Base-by-base conservation (phyloP, 2,113 vertebrate species). In the Takifugu bimaculatus region DNA sequence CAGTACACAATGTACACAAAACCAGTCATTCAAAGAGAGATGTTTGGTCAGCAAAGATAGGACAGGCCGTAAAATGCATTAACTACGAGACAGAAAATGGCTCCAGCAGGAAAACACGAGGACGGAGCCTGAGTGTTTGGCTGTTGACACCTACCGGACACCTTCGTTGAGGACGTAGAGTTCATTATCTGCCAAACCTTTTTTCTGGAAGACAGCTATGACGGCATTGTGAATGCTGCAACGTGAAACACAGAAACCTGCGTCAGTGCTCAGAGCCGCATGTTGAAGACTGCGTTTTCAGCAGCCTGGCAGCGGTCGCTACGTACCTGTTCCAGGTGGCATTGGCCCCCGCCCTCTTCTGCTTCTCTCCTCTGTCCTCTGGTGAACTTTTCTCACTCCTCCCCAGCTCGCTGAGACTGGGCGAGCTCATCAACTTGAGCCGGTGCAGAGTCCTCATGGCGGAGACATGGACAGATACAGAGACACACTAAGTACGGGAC, bases 161-260 rank as follows among this genome's bases (percentile, higher is more conserved):
- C 90, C 94, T 88, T 98, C 96, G 26, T 97, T 98, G 65, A 98
- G 93, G 63, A 84, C 85, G 79, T 92, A 97, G 32, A 98, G 94
- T 63, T 98, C 96, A 3, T 96, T 95, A 76, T 98, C 95, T 0
- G 92, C 93, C 79, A 98, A 85, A 4, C 95, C 95, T 71, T 97
- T 98, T 60, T 93, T 94, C 86, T 96, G 95, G 87, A 98, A 98
- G 55, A 98, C 94, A 0, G 94, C 93, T 10, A 98, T 94, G 69
- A 98, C 96, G 65, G 94, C 95, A 67, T 94, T 95, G 85, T 98
- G 96, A 87, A 98, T 96, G 79, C 96, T 98, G 88, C 1, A 78
- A 79, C 84, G 65, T 0, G 29, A 48, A 14, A 26, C 49, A 12
- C 25, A 50, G 20, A 59, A 3, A 63, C 45, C 62, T 26, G 63